Evolutionary conservation across 2,888 invertebrate species (phyloP).

Genomic region (Pristionchus japonicus): DNA sequence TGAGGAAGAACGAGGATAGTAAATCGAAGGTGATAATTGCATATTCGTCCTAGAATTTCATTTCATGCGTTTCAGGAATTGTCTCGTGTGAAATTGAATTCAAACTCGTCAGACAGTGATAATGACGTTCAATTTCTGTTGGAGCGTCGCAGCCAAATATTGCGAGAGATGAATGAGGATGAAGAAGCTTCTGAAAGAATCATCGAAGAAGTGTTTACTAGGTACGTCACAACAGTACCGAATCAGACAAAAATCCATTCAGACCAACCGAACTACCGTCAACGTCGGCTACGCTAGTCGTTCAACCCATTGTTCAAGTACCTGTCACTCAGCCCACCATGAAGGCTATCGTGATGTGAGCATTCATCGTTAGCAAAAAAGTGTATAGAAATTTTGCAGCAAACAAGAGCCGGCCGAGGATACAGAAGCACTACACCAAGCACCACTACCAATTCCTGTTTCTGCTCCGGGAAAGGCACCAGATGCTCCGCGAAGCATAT

Average conservation of each 20-base stretch:
- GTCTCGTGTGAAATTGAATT: background rate
- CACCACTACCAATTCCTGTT: background rate
- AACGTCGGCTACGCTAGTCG: background rate
- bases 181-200: background rate
- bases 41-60: too few relatives aligned
- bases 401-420: background rate
- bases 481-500: background rate
- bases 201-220: too few relatives aligned
- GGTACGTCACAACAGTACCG: too few relatives aligned
- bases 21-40: too few relatives aligned
- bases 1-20: background rate
- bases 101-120: background rate
- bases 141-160: background rate
- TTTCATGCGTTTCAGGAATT: too few relatives aligned
- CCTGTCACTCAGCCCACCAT: background rate
- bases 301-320: background rate
- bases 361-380: background rate
- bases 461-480: background rate
- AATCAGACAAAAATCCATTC: too few relatives aligned
- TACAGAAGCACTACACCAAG: too few relatives aligned
- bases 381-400: background rate
- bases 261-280: background rate
- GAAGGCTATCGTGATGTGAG: background rate
- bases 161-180: background rate
- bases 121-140: background rate